Evolutionary conservation across 1,140 invertebrate species (phyloP), one percentile per base, ranked within the genome.

Genomic region (Cyphomyrmex costatus): DNA sequence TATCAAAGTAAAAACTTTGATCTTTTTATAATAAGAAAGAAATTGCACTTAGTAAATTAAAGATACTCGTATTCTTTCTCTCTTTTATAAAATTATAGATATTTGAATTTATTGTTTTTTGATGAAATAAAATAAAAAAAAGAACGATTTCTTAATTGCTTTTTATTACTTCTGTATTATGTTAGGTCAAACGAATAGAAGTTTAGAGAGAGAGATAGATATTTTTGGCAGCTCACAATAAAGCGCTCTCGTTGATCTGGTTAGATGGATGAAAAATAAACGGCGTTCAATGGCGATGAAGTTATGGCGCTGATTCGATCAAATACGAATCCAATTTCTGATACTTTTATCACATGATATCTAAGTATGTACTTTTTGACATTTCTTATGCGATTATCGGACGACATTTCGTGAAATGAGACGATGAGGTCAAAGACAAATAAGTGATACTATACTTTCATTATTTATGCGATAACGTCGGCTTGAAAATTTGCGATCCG

Each of bases 261-360:
- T 46, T 60, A 24, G 24, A 56, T 19, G 6, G 4, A 82, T 58
- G 68, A 83, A 73, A 83, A 83, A 74, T 83, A 74, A 83, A 83
- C 7, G 68, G 14, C 12, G 14, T 60, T 79, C 14, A 53, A 42
- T 58, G n/a, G 12, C n/a, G 46, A 4, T 24, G 46, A 33, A 51
- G 61, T 65, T 53, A 51, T 33, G 19, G 19, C 24, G 42, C 60
- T 61, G 16, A 58, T 82, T 71, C 24, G 51, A 60, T 60, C 53
- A 49, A 58, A 74, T 56, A 36, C 27, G 24, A 21, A 42, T 3
- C 14, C 3, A 33, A 61, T 74, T 83, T 82, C 14, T 82, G 53
- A 63, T 51, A 24, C 10, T 24, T 53, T 73, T 73, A 73, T 82
- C 36, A 3, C 19, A 2, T 51, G 65, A 46, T 74, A 46, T 83